Evolutionary conservation across 2,888 invertebrate species (phyloP).

Genomic region (Habroteleia sp.): DNA sequence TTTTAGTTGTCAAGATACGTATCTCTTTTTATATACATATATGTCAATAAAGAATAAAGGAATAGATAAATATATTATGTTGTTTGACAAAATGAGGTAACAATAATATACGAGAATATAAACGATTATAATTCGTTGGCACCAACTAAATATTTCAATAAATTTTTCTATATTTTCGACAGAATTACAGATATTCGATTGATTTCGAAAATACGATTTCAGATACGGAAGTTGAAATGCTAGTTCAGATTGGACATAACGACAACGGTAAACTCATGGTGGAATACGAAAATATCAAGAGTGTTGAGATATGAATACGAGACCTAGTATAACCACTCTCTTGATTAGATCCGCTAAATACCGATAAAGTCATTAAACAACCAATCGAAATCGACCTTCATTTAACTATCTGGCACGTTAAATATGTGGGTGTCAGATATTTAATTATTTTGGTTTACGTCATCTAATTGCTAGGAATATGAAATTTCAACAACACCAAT

Average conservation of each 20-base stretch:
- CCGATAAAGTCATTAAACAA: conserved; percentile 58
- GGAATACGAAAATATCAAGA: conserved; percentile 25
- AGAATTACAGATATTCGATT: too few relatives aligned
- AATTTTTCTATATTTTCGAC: too few relatives aligned
- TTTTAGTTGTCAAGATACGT: too few relatives aligned
- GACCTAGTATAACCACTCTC: conserved; percentile 28
- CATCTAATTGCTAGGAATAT: conserved; percentile 46
- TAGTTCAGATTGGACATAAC: conserved; percentile 21
- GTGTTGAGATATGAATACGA: conserved; percentile 21
- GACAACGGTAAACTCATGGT: conserved; percentile 15
- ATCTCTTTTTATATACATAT: too few relatives aligned
- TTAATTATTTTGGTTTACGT: conserved; percentile 47
- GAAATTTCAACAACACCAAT: conserved; percentile 25
- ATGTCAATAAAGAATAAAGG: too few relatives aligned
- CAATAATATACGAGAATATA: too few relatives aligned
- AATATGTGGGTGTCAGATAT: conserved; percentile 32
- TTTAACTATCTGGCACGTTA: conserved; percentile 28
- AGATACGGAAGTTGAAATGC: conserved; percentile 19
- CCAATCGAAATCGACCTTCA: conserved; percentile 43
- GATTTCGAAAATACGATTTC: conserved; percentile 15
- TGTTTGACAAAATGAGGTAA: too few relatives aligned
- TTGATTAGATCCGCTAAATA: conserved; percentile 56
- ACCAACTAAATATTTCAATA: too few relatives aligned
- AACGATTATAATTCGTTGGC: too few relatives aligned
- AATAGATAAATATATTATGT: too few relatives aligned